These are phyloP conservation scores for Desmophyllum pertusum DNA, from an alignment of 92 coral and sea anemone genomes.

Conservation along the genomic window DNA sequence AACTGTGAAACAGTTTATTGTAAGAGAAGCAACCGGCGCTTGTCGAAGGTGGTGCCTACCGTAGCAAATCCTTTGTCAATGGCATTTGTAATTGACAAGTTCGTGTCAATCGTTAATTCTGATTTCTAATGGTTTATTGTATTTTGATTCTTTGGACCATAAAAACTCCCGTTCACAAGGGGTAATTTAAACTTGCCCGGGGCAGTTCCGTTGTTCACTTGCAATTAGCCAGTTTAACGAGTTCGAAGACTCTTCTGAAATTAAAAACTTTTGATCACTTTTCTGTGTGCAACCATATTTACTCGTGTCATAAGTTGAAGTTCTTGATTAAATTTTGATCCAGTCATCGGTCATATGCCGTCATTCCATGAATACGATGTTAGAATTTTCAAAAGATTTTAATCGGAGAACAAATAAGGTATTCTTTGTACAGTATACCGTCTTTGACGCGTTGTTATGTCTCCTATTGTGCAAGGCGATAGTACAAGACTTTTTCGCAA, in stretches of 20 bases:
- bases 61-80: neutral
- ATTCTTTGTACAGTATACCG: conserved; percentile 3
- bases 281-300: neutral
- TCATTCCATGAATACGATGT: neutral
- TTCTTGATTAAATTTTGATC: conserved; percentile 26
- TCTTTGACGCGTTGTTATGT: neutral
- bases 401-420: conserved; percentile 20
- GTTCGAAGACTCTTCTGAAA: neutral
- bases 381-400: conserved; percentile 8
- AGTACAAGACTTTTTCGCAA: neutral
- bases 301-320: neutral
- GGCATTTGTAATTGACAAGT: conserved; percentile 16
- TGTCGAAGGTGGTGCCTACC: neutral
- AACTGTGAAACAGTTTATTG: neutral
- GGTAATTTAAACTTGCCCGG: neutral
- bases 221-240: neutral
- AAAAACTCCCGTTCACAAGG: neutral
- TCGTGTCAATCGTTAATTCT: neutral
- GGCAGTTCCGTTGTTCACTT: neutral
- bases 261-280: neutral
- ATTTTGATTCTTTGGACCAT: neutral
- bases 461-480: neutral
- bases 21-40: neutral
- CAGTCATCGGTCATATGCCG: neutral
- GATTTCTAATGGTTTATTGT: neutral